Evolutionary conservation across 2,888 invertebrate genomes (phyloP), one percentile per base, ranked within the genome.

Genomic region (Conistra vaccinii): DNA sequence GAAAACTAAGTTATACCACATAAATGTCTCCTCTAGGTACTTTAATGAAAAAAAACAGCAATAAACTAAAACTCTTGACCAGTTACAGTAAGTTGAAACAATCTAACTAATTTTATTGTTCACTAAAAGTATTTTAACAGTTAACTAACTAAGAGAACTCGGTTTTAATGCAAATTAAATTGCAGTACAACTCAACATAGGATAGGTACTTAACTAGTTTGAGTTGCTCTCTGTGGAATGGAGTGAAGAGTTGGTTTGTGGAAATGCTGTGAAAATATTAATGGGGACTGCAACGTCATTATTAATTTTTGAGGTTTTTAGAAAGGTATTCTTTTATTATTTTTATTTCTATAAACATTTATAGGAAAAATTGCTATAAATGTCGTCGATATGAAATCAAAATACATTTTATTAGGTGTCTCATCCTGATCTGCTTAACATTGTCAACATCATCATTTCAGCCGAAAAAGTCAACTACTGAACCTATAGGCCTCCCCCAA

Each of bases 141-240:
- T 35, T 57, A 60, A 53, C 55, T 35, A 67, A 61, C 51, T 26
- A 61, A 71, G 57, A 61, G 69, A 66, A 78, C 78, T 69, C 26
- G 14, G 60, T 61, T 77, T 77, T 82, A 80, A 77, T 82, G 70
- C 65, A 72, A 80, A 83, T 83, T 83, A 53, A 67, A 81, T 80
- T 83, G 71, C 55, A 82, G 60, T 80, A 78, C 61, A 80, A 69
- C 51, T 66, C 20, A 55, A 68, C 42, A 39, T 60, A 17, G n/a
- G 29, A 12, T 62, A 39, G 17, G 66, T 83, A 69, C 83, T 78
- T 80, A 66, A 66, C 35, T 66, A 61, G 72, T 72, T 76, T 26
- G 12, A 83, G 57, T n/a, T 76, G 42, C 26, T 78, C 78, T 73
- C 83, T 0, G 73, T 55, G 58, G 63, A 23, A 12, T 61, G 5